Base-by-base conservation (phyloP, 1,140 invertebrate species). In the Adelges cooleyi region DNA sequence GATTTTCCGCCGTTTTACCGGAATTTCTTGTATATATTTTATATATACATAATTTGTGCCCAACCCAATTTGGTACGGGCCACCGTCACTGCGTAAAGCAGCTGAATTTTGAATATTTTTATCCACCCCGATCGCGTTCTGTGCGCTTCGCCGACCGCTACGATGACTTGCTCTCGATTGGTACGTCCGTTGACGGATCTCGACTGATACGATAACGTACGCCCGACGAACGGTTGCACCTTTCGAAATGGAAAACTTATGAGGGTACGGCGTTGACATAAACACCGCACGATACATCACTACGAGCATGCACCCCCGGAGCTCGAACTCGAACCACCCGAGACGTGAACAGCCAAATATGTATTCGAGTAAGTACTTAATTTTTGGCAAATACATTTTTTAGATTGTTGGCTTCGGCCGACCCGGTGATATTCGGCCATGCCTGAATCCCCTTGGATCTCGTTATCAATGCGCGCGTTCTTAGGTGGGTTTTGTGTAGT, bases 11-110 rank as follows among this genome's bases (percentile, higher is more conserved):
- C 29, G 29, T 46, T 23, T 20, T 62, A 62, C 17, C 13, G 18
- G 10, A 62, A 48, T 62, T 62, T 48, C 4, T 40, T 62, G 33
- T 48, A 48, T 62, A 40, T 62, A 33, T 33, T 33, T 33, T 11
- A 33, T 62, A 62, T 62, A 62, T 62, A 48, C 56, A 62, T 62
- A 48, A 62, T 48, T 48, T 33, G 56, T 46, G 56, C 56, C 56
- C 56, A 62, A 33, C 56, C 56, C 56, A 62, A 62, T 44, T 62
- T 62, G 56, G 40, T 42, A 46, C 56, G 27, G 42, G 56, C n/a
- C 38, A 42, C 25, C 56, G 10, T 11, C 29, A 46, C 25, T 42
- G 56, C 27, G 20, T 62, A 29, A 11, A 42, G 18, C 17, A 20
- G 18, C 38, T 17, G 9, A 6, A 33, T 8, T 18, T 44, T 48